These are phyloP conservation scores for Nephotettix cincticeps DNA, from an alignment of 1,140 invertebrate species.

Conservation along the genomic window DNA sequence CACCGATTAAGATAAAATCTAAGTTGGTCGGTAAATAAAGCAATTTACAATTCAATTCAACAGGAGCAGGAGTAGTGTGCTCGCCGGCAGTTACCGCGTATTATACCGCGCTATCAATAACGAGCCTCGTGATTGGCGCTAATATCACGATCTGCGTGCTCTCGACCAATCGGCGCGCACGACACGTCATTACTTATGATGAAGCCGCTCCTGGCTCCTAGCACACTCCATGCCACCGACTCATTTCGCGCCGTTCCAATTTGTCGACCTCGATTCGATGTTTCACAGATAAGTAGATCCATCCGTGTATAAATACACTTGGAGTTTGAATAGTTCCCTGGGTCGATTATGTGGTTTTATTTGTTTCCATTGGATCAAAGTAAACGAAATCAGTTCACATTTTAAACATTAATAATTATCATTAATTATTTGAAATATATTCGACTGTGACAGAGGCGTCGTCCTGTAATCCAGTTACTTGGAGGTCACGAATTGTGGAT, in stretches of 20 bases:
- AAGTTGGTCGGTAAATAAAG: not conserved
- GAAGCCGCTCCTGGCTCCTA: not conserved
- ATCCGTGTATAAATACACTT: too few species aligned
- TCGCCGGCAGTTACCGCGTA: constrained; percentile 1
- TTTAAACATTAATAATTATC: too few species aligned
- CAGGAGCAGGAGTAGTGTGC: not conserved
- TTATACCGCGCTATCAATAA: constrained; percentile 6
- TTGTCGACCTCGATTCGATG: not conserved
- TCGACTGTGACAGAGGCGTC: too few species aligned
- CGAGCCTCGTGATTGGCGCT: not conserved
- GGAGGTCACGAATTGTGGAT: too few species aligned
- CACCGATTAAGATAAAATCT: not conserved
- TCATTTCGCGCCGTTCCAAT: constrained; percentile 8
- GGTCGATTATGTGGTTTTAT: too few species aligned
- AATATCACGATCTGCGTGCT: constrained; percentile 6
- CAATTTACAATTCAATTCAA: not conserved
- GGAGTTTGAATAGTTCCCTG: too few species aligned
- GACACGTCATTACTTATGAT: constrained; percentile 1
- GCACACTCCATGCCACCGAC: not conserved
- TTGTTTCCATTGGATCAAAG: too few species aligned
- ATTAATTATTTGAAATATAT: too few species aligned
- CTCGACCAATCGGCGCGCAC: not conserved
- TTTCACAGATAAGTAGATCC: too few species aligned
- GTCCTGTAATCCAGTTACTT: too few species aligned
- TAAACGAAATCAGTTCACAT: too few species aligned